phyloP scores from a whole-genome alignment of 2,888 invertebrate species.

The Meloe dianella region DNA sequence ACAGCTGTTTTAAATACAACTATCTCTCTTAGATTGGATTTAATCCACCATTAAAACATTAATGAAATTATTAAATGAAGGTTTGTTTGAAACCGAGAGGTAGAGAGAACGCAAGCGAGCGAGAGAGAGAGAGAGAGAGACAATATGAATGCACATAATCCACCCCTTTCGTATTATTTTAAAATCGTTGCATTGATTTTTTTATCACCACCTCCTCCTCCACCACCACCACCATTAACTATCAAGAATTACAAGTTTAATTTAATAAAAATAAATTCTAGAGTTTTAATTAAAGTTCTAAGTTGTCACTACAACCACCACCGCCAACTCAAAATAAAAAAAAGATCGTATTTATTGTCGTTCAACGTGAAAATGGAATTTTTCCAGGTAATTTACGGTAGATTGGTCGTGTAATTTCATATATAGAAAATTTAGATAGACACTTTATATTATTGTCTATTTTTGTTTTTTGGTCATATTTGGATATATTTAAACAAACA shows the following conservation, averaged over 20 bases:
- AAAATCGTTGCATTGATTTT: conserved; percentile 6
- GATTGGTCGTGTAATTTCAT: background rate
- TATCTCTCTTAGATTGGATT: background rate
- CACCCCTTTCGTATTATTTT: background rate
- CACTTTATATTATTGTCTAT: background rate
- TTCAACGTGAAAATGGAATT: background rate
- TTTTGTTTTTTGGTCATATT: background rate
- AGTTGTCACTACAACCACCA: background rate
- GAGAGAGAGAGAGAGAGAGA: no score
- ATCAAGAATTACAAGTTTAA: background rate
- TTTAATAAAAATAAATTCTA: conserved; percentile 2
- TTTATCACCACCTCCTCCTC: background rate
- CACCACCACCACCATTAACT: background rate
- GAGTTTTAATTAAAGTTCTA: background rate
- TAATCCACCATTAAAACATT: conserved; percentile 2
- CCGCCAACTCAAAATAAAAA: background rate
- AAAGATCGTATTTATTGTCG: background rate
- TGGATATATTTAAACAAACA: background rate
- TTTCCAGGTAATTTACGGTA: background rate
- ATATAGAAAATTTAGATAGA: background rate
- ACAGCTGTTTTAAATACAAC: background rate
- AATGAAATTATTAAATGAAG: background rate
- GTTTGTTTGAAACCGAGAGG: background rate
- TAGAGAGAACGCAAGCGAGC: background rate
- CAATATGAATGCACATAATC: background rate